Evolutionary conservation across 2,888 invertebrate species (phyloP), one percentile per base, ranked within the genome.

Genomic region (Heliconius hortense): DNA sequence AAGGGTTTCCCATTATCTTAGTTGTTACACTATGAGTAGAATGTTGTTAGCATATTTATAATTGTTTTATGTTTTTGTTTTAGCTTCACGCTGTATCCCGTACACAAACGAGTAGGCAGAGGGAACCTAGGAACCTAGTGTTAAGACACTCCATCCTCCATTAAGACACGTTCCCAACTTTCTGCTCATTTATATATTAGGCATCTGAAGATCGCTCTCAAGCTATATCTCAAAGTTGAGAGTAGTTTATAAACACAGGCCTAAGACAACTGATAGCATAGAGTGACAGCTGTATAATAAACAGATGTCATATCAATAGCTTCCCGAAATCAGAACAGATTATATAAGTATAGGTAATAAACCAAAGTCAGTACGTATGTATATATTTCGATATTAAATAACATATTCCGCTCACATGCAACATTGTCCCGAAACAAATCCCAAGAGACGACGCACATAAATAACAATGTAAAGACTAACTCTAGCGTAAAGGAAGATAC

Each of bases 321-420:
- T 56, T 48, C 48, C 48, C 48, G 48, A 48, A 18, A 18, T 18
- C 18, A 48, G 18, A 48, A 48, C 7, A 48, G 1, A 48, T 5
- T 48, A 48, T 48, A 48, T 18, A 48, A 48, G 18, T 48, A 18
- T 18, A 48, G 18, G 7, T 48, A 48, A 7, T 18, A 18, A 48
- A 18, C 18, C 18, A 48, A 48, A 48, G 48, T 48, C 48, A 21
- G 48, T 48, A 5, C 21, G 48, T 48, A 48, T 48, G 48, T 48
- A 18, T 18, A 70, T 35, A 60, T 73, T 53, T 35, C 64, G 69
- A 64, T 75, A 72, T 72, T 71, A 75, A 24, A 67, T 76, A 76
- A 62, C 53, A 66, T 74, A 76, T 76, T 76, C 76, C 31, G 48
- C 60, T 64, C 76, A 73, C 76, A 76, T 60, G 64, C 70, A 69